A percentile compares a stretch with the other conserved stretches of the same genome.
These are phyloP conservation scores for Drosophila mayaguana DNA, from an alignment of 2,888 invertebrate genomes.

Conservation along the genomic window DNA sequence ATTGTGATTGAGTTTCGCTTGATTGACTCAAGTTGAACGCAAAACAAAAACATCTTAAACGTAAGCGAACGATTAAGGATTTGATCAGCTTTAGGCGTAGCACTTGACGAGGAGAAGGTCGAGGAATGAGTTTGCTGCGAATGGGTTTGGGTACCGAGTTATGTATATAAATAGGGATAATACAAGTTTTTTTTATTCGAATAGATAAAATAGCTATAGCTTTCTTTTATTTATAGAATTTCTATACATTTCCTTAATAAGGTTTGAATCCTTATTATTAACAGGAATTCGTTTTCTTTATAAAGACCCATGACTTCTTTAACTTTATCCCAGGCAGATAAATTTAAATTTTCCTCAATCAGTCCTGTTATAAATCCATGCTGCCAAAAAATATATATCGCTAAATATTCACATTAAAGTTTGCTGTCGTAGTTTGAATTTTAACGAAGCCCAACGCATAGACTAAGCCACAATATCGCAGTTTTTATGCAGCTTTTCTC, in stretches of 20 bases:
- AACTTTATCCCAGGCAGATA: background rate
- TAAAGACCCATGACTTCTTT: too few relatives aligned
- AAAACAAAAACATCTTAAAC: background rate
- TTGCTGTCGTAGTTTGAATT: constrained; percentile 19
- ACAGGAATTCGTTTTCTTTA: background rate
- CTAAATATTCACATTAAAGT: constrained; percentile 10
- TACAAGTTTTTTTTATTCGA: background rate
- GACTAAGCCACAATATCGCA: constrained; percentile 8
- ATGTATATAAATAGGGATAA: background rate
- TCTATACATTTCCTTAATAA: too few relatives aligned
- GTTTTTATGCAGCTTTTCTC: constrained; percentile 35
- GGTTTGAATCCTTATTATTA: too few relatives aligned
- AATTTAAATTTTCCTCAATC: background rate
- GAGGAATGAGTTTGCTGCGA: background rate
- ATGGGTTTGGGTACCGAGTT: background rate
- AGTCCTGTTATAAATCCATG: background rate
- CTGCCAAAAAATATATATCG: background rate
- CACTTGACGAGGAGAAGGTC: background rate
- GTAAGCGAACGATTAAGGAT: background rate
- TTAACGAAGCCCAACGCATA: constrained; percentile 5
- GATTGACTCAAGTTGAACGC: constrained; percentile 31
- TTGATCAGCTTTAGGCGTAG: background rate
- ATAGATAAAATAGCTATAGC: too few relatives aligned
- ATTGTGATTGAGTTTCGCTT: constrained; percentile 28
- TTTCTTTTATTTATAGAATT: too few relatives aligned